phyloP scores from a whole-genome alignment of 2,113 vertebrate species.

The Gobius niger region DNA sequence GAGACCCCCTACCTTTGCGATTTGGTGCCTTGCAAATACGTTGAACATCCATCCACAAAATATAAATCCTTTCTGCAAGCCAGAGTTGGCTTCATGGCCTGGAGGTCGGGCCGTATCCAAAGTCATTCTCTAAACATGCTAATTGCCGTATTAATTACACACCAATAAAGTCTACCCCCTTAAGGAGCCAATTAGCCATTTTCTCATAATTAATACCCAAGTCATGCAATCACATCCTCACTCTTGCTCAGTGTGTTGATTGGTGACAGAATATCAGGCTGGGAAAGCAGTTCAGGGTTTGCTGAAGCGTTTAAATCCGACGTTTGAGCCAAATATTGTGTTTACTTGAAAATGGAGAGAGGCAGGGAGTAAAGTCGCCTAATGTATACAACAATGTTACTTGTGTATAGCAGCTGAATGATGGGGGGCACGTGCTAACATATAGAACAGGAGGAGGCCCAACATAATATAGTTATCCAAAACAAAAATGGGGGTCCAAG shows the following conservation, averaged over 20 bases:
- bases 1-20: neutral
- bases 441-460: no score
- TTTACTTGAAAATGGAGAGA: no score
- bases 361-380: no score
- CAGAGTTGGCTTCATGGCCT: slow-evolving; percentile 1
- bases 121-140: slow-evolving; percentile 20
- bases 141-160: slow-evolving; percentile 42
- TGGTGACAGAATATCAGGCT: neutral
- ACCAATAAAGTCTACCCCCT: slow-evolving; percentile 33
- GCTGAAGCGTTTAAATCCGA: no score
- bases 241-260: slow-evolving; percentile 20
- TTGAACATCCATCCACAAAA: neutral
- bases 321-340: no score
- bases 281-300: no score
- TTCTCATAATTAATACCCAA: slow-evolving; percentile 44
- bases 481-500: no score
- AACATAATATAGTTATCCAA: no score
- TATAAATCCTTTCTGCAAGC: neutral
- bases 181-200: slow-evolving; percentile 38
- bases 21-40: neutral
- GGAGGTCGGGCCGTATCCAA: slow-evolving; percentile 21
- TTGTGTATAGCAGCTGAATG: no score
- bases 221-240: slow-evolving; percentile 18
- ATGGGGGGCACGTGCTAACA: no score
- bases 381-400: no score